phyloP scores from a whole-genome alignment of 2,888 invertebrate species.

The Trissolcus brochymenae region DNA sequence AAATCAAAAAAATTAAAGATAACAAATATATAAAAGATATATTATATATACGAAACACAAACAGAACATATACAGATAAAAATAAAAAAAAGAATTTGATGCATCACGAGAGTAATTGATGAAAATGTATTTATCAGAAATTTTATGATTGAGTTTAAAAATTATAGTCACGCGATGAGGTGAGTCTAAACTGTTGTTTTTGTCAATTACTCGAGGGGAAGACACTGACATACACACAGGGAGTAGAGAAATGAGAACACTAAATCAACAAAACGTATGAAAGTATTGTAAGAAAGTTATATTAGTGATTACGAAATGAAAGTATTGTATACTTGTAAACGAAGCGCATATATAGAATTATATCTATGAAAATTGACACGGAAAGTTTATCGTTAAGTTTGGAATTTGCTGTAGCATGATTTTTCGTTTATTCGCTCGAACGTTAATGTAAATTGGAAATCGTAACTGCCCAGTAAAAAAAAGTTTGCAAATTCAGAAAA shows the following conservation, averaged over 20 bases:
- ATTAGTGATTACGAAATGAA: constrained; percentile 50
- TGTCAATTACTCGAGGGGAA: constrained; percentile 33
- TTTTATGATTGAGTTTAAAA: constrained; percentile 1
- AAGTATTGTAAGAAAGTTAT: constrained; percentile 69
- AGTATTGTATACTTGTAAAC: constrained; percentile 41
- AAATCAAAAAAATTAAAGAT: constrained; percentile 12
- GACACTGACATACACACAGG: constrained; percentile 19
- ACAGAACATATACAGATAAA: constrained; percentile 11
- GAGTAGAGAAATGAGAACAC: constrained; percentile 10
- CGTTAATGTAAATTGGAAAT: constrained; percentile 26
- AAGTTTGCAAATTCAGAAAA: no score
- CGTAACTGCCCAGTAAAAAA: no score
- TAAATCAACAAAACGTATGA: constrained; percentile 63
- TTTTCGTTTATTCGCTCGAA: constrained; percentile 29
- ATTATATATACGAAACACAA: constrained; percentile 13
- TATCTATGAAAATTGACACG: constrained; percentile 31
- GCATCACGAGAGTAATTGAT: constrained; percentile 35
- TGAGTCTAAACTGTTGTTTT: constrained; percentile 11
- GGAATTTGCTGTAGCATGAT: constrained; percentile 36
- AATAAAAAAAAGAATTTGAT: constrained; percentile 14
- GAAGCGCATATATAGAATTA: constrained; percentile 33
- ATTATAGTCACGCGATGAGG: background rate
- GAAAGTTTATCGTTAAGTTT: constrained; percentile 49
- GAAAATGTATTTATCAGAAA: constrained; percentile 15
- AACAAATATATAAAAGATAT: constrained; percentile 18